Percentiles rank a stretch among this genome's conserved stretches.
Evolutionary conservation across 2,113 vertebrate species (phyloP).

Genomic region (Marcusenius ussheri): DNA sequence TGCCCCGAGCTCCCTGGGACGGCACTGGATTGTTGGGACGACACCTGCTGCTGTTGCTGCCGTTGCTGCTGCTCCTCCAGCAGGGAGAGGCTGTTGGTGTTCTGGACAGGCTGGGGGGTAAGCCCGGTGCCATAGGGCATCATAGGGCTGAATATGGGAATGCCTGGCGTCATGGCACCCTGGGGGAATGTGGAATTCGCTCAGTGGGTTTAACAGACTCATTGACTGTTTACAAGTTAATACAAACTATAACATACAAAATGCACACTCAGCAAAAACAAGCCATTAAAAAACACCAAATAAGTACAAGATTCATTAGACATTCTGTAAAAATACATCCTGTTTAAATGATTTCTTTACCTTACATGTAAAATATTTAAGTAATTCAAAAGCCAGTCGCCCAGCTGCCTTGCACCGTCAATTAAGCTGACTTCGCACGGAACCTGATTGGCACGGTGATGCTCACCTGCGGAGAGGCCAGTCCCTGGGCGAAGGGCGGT

Average conservation of each 20-base stretch:
- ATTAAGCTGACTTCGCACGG: neutral
- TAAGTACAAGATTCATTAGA: neutral
- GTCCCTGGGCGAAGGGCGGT: constrained; percentile 72
- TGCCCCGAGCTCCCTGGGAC: constrained; percentile 77
- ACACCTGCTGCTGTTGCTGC: constrained; percentile 69
- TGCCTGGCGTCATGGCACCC: constrained; percentile 89
- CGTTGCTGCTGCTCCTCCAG: constrained; percentile 88
- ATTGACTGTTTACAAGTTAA: neutral
- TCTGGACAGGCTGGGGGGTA: constrained; percentile 91
- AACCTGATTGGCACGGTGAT: neutral
- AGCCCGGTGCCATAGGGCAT: constrained; percentile 94
- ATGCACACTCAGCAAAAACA: neutral
- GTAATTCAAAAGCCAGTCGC: neutral
- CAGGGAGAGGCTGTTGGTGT: constrained; percentile 82
- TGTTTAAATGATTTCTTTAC: neutral
- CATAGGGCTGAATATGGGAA: constrained; percentile 93
- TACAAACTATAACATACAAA: neutral
- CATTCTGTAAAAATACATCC: neutral
- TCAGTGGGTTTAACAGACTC: neutral
- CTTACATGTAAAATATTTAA: neutral
- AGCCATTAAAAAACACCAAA: neutral
- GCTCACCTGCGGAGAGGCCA: constrained; percentile 93
- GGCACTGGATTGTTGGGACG: constrained; percentile 67
- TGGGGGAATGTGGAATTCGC: constrained; percentile 33
- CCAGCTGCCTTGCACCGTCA: neutral